A percentile compares a stretch with the other conserved stretches of the same genome.
phyloP scores from a whole-genome alignment of 2,113 vertebrate species.

The Scartelaos histophorus region DNA sequence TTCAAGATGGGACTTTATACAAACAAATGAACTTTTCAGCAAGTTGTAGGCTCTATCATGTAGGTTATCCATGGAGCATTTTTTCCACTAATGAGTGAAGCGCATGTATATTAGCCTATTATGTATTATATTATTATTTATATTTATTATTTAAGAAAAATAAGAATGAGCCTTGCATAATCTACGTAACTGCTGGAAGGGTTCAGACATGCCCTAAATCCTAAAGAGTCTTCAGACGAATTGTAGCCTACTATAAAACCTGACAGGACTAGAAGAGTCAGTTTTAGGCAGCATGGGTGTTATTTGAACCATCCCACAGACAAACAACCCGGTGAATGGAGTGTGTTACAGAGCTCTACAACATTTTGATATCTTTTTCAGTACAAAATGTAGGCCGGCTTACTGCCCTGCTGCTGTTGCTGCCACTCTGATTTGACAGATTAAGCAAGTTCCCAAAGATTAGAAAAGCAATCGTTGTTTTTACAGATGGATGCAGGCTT shows the following conservation, averaged over 20 bases:
- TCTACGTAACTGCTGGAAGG: not conserved
- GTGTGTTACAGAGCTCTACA: not conserved
- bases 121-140: too few species aligned
- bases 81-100: not conserved
- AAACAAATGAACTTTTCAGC: not conserved
- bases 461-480: constrained; percentile 74
- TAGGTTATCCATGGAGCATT: not conserved
- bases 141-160: not conserved
- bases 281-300: not conserved
- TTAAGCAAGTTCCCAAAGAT: constrained; percentile 72
- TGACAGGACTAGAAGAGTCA: not conserved
- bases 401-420: constrained; percentile 48
- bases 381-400: constrained; percentile 66
- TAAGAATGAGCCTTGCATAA: not conserved
- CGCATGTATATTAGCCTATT: too few species aligned
- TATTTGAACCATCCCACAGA: not conserved
- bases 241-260: not conserved
- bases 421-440: constrained; percentile 63
- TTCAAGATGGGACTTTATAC: not conserved
- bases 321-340: not conserved
- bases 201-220: not conserved
- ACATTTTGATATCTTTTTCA: constrained; percentile 51
- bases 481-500: constrained; percentile 52
- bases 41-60: not conserved
- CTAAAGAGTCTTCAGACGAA: not conserved